Evolutionary conservation across 2,797 vertebrate genomes (phyloP).

Genomic region (Nyctibius grandis): DNA sequence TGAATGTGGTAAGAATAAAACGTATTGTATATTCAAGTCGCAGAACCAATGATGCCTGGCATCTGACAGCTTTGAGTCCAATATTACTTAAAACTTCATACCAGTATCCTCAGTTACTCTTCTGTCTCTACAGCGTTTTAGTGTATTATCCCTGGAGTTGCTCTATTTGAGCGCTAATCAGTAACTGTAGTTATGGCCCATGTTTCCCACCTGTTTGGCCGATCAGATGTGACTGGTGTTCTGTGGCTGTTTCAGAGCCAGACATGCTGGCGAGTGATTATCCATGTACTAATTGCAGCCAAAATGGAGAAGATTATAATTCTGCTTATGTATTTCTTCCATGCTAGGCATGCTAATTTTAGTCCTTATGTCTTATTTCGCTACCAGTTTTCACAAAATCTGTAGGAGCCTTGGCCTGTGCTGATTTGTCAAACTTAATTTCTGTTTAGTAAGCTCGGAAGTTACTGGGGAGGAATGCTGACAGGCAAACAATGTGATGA

Average conservation of each 20-base stretch:
- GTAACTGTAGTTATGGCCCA: not conserved
- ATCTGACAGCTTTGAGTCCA: not conserved
- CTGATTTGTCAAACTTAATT: not conserved
- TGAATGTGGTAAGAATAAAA: not conserved
- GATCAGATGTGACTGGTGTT: not conserved
- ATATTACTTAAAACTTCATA: not conserved
- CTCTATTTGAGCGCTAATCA: not conserved
- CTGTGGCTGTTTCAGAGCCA: not conserved
- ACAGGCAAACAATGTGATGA: not conserved
- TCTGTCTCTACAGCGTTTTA: not conserved
- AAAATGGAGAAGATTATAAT: not conserved
- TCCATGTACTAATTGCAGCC: not conserved
- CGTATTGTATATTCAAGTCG: not conserved
- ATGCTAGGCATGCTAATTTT: not conserved
- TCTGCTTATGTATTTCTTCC: not conserved
- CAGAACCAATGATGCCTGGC: not conserved
- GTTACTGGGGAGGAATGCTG: not conserved
- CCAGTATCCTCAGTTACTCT: not conserved
- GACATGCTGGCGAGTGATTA: rapidly evolving
- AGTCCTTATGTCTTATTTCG: not conserved
- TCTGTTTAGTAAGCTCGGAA: not conserved
- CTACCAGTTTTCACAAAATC: not conserved
- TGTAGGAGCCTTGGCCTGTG: not conserved
- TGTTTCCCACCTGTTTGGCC: not conserved
- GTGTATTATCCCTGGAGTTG: not conserved